Evolutionary conservation across 2,113 vertebrate genomes (phyloP).

Genomic region (Nyctibius bracteatus): DNA sequence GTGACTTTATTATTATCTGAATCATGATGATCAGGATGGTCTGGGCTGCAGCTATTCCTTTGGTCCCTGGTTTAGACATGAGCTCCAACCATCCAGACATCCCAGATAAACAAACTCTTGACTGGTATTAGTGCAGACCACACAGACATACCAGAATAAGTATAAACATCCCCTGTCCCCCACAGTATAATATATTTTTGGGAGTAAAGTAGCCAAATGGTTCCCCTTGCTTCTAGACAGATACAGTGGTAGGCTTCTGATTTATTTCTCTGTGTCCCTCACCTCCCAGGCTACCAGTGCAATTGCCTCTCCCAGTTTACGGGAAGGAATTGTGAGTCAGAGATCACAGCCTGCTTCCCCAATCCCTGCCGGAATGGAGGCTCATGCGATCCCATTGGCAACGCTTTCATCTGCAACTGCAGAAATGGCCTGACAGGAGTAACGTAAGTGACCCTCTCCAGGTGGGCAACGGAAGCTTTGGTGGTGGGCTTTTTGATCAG

Average conservation of each 20-base stretch:
- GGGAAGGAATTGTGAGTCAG: conserved; percentile 90
- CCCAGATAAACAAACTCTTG: not conserved
- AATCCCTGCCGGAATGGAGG: conserved; percentile 92
- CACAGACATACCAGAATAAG: not conserved
- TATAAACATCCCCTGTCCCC: not conserved
- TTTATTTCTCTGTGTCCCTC: conserved; percentile 22
- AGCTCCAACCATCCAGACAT: not conserved
- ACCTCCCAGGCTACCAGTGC: conserved; percentile 86
- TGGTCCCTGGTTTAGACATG: not conserved
- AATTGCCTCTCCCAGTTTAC: conserved; percentile 89
- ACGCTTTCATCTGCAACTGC: conserved; percentile 92
- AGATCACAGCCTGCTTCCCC: conserved; percentile 92
- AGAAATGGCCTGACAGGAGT: conserved; percentile 88
- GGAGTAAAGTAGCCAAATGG: not conserved
- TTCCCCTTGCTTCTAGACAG: not conserved
- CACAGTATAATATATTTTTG: not conserved
- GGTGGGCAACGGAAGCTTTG: not conserved
- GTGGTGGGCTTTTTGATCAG: not conserved
- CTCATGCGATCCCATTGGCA: conserved; percentile 88
- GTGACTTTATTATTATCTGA: not conserved
- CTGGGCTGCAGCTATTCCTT: not conserved
- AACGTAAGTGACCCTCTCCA: conserved; percentile 80
- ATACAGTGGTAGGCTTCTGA: not conserved
- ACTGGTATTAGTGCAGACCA: not conserved
- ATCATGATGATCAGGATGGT: not conserved